These are phyloP conservation scores for Tokudaia muenninki DNA, from an alignment of 2,797 vertebrate genomes.

Conservation along the genomic window DNA sequence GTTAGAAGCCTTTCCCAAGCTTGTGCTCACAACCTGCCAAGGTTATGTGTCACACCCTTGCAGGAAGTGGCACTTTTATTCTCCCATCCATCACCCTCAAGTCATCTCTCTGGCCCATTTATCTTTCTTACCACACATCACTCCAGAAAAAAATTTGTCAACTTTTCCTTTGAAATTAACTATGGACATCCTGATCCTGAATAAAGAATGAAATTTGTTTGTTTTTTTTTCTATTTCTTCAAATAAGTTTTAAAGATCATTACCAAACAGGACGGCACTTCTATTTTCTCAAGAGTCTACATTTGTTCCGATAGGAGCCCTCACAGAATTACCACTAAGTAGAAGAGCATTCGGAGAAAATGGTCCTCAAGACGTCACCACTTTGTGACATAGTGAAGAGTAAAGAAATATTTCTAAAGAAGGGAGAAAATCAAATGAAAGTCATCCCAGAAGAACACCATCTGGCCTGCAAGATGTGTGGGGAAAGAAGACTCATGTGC, in stretches of 20 bases:
- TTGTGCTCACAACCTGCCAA: background rate
- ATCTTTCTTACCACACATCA: background rate
- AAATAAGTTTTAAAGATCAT: conserved; percentile 30
- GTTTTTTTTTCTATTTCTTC: background rate
- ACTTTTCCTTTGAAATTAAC: conserved; percentile 3
- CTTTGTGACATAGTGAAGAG: conserved; percentile 52
- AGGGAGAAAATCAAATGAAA: conserved; percentile 74
- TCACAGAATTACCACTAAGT: background rate
- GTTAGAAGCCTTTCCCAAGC: background rate
- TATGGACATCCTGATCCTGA: background rate
- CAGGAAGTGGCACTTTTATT: background rate
- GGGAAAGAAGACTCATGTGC: background rate
- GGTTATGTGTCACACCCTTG: background rate
- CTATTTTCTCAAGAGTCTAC: background rate
- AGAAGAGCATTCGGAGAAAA: conserved; percentile 40
- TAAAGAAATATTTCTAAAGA: conserved; percentile 61
- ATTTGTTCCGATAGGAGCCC: background rate
- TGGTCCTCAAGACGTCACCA: conserved; percentile 34
- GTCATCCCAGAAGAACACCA: conserved; percentile 69
- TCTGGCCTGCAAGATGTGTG: conserved; percentile 44
- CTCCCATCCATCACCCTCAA: background rate
- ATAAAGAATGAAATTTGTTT: background rate
- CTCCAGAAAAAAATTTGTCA: conserved; percentile 7
- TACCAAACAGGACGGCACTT: background rate
- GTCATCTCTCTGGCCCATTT: background rate